Percentiles rank a stretch among this genome's conserved stretches.
These are phyloP conservation scores for Schizopygopsis malacanthus DNA, from an alignment of 2,797 vertebrate species.

Conservation along the genomic window DNA sequence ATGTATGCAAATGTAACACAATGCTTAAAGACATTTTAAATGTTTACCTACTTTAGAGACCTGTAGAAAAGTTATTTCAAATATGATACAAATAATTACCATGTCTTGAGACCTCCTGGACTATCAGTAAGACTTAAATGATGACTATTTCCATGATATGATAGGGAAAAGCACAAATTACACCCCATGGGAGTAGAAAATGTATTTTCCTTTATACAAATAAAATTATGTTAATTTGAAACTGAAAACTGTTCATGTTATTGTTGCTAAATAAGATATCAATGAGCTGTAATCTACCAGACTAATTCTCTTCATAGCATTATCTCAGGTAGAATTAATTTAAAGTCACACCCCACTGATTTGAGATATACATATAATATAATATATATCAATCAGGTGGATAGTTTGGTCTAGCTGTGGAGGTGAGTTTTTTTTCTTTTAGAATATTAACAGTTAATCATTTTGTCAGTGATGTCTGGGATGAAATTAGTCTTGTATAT, in stretches of 20 bases:
- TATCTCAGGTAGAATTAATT: neutral
- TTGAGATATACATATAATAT: neutral
- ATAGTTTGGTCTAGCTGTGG: neutral
- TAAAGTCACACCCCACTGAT: neutral
- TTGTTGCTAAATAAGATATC: no score
- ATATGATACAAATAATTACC: no score
- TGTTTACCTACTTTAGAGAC: neutral
- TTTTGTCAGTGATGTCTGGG: neutral
- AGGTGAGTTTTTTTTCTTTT: neutral
- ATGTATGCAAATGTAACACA: neutral
- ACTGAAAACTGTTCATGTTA: neutral
- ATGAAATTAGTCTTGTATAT: neutral
- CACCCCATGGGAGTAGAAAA: no score
- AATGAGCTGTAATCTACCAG: neutral
- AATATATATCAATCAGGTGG: neutral
- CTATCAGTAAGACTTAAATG: neutral
- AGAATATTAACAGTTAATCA: no score
- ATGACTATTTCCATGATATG: neutral
- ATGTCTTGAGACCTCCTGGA: no score
- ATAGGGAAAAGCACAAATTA: neutral
- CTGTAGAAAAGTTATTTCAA: no score
- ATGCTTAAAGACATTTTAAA: neutral
- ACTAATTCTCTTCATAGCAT: neutral
- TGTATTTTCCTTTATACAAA: no score
- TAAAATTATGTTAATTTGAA: no score